phyloP scores from a whole-genome alignment of 2,113 vertebrate genomes.

The Notothenia coriiceps region DNA sequence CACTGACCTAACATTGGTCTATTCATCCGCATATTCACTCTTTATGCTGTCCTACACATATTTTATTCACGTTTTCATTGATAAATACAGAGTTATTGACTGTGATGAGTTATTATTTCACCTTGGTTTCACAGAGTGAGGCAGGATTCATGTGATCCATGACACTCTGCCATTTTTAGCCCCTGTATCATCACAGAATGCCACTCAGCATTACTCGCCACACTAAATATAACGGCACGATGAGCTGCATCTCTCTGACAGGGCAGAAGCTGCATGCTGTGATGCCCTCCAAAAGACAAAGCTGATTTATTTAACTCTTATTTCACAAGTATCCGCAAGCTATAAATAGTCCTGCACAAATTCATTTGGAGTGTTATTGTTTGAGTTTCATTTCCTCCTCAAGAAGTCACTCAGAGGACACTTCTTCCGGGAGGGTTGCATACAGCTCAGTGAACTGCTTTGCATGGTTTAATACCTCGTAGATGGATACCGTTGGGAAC shows the following conservation, averaged over 20 bases:
- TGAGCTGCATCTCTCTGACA: constrained; percentile 14
- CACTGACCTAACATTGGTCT: background rate
- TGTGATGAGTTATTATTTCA: background rate
- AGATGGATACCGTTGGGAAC: constrained; percentile 50
- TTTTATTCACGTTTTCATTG: too few relatives aligned
- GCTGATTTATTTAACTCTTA: constrained; percentile 44
- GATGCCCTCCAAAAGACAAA: constrained; percentile 35
- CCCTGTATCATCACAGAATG: constrained; percentile 23
- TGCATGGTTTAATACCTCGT: constrained; percentile 44
- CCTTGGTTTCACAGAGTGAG: background rate
- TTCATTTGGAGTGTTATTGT: constrained; percentile 65
- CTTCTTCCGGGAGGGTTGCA: constrained; percentile 51
- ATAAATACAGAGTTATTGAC: background rate
- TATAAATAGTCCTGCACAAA: constrained; percentile 56
- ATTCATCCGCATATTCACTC: background rate
- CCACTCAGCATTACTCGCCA: background rate
- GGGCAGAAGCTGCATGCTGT: constrained; percentile 25
- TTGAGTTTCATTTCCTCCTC: constrained; percentile 56
- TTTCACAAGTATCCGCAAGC: constrained; percentile 48
- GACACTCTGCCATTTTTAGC: constrained; percentile 15
- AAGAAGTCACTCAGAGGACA: constrained; percentile 71
- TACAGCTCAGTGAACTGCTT: constrained; percentile 55
- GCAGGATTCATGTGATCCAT: constrained; percentile 17
- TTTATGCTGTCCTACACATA: too few relatives aligned
- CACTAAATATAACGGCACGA: constrained; percentile 11